A percentile compares a stretch with the other conserved stretches of the same genome.
Conservation (phyloP, 2,888 invertebrate genomes). For the Argyra leucocephala region DNA sequence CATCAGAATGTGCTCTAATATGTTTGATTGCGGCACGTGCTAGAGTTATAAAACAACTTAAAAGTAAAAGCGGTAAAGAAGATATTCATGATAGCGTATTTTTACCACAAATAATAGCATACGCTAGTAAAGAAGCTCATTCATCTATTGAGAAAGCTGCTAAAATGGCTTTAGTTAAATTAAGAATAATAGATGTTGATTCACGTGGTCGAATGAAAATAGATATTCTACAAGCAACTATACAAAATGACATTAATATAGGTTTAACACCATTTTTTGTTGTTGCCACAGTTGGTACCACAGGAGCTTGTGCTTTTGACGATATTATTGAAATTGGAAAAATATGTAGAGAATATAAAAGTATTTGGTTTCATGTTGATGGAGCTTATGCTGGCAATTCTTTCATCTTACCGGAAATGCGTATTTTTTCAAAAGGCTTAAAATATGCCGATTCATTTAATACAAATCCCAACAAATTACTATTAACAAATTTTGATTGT, state of each 20-base stretch:
- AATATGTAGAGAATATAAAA: constrained; percentile 49
- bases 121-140: constrained; percentile 63
- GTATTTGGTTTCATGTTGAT: constrained; percentile 80
- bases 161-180: constrained; percentile 63
- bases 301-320: constrained; percentile 75
- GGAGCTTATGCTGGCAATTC: constrained; percentile 81
- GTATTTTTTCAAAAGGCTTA: constrained; percentile 53
- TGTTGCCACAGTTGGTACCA: constrained; percentile 72
- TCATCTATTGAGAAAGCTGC: constrained; percentile 71
- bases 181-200: constrained; percentile 63
- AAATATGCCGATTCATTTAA: constrained; percentile 78
- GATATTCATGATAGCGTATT: constrained; percentile 57
- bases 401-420: constrained; percentile 76
- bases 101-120: constrained; percentile 66
- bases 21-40: constrained; percentile 66
- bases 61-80: constrained; percentile 46
- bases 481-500: constrained; percentile 76
- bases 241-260: constrained; percentile 60
- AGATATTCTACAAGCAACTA: constrained; percentile 51
- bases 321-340: constrained; percentile 68
- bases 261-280: constrained; percentile 78
- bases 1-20: constrained; percentile 73
- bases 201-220: constrained; percentile 57
- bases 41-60: constrained; percentile 58
- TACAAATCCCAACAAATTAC: constrained; percentile 81